Percentiles rank a stretch among this genome's conserved stretches.
Evolutionary conservation across 1,140 invertebrate genomes (phyloP).

Genomic region (Papilio xuthus): DNA sequence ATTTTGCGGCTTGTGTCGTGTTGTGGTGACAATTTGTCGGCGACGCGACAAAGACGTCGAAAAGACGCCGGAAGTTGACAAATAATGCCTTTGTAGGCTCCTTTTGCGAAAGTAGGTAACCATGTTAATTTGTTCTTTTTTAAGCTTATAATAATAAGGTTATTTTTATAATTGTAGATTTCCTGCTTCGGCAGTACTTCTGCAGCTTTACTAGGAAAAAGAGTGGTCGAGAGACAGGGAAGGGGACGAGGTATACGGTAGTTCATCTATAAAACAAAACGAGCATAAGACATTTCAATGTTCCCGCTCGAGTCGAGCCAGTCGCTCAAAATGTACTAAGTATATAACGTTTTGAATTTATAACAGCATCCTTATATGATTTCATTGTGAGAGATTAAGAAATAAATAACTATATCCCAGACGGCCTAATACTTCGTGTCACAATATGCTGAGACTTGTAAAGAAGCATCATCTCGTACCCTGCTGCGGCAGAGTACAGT

Average conservation of each 20-base stretch:
- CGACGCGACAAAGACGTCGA: neutral
- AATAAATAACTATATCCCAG: too few species aligned
- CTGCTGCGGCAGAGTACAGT: neutral
- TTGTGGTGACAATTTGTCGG: constrained; percentile 19
- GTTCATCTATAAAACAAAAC: neutral
- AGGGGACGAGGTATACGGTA: neutral
- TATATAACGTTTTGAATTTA: too few species aligned
- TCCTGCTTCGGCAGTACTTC: neutral
- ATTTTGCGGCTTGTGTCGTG: neutral
- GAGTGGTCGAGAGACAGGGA: neutral
- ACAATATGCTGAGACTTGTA: neutral
- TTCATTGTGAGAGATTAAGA: too few species aligned
- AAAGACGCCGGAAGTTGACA: constrained; percentile 11
- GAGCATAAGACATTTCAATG: neutral
- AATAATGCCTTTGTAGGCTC: neutral
- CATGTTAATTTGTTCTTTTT: neutral
- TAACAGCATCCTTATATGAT: too few species aligned
- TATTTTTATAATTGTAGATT: neutral
- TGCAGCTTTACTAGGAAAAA: neutral
- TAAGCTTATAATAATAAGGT: constrained; percentile 3
- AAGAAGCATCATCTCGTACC: too few species aligned
- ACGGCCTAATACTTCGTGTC: too few species aligned
- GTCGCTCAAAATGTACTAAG: too few species aligned
- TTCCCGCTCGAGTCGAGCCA: neutral
- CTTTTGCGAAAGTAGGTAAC: neutral